These are phyloP conservation scores for Drosophila chauvacae DNA, from an alignment of 1,140 invertebrate species.

Conservation along the genomic window DNA sequence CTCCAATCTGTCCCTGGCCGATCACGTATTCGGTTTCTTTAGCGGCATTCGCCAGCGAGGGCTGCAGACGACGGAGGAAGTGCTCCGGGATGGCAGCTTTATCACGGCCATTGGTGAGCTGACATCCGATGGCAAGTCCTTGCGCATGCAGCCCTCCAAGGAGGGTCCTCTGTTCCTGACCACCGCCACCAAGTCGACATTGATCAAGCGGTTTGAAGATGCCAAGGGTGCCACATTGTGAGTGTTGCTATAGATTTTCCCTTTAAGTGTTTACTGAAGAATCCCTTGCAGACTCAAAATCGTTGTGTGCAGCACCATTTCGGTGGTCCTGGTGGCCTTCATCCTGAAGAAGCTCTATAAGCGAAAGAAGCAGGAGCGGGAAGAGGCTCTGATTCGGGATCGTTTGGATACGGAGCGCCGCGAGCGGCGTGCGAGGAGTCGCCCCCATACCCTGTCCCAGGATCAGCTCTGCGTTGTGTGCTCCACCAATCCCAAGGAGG, in stretches of 20 bases:
- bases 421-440: conserved; percentile 87
- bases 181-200: conserved; percentile 88
- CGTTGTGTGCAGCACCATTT: conserved; percentile 88
- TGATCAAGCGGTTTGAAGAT: conserved; percentile 89
- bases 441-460: conserved; percentile 87
- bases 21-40: conserved; percentile 92
- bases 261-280: neutral
- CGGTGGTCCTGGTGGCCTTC: conserved; percentile 87
- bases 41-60: conserved; percentile 90
- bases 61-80: conserved; percentile 91
- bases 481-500: conserved; percentile 90
- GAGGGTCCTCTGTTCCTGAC: conserved; percentile 91
- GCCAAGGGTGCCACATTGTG: conserved; percentile 85
- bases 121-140: conserved; percentile 85
- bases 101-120: conserved; percentile 92
- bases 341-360: conserved; percentile 87
- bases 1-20: conserved; percentile 88
- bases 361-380: conserved; percentile 86
- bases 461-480: conserved; percentile 92
- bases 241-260: neutral
- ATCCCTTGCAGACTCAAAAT: conserved; percentile 65
- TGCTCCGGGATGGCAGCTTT: conserved; percentile 90
- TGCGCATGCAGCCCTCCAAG: conserved; percentile 89
- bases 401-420: conserved; percentile 87
- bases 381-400: conserved; percentile 86